Conservation (phyloP, 2,888 invertebrate genomes). For the Agriopis leucophaearia region DNA sequence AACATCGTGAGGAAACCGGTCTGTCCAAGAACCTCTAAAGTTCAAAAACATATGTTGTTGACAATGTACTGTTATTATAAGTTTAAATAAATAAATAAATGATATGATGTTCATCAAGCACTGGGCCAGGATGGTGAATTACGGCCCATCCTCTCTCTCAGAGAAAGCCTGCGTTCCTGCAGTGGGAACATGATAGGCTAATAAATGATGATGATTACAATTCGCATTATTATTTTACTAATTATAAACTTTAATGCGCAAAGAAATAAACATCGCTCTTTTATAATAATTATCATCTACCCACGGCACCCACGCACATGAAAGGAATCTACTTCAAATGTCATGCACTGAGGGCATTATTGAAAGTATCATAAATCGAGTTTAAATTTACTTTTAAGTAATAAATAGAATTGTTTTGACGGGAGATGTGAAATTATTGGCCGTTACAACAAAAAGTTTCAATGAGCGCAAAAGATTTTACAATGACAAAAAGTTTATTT, state of each 20-base stretch:
- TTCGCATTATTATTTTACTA: neutral
- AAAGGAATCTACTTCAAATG: constrained; percentile 14
- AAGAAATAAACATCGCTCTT: neutral
- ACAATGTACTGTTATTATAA: too few species aligned
- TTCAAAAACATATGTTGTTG: too few species aligned
- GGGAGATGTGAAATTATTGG: constrained; percentile 23
- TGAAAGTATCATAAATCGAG: constrained; percentile 28
- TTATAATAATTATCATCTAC: constrained; percentile 9
- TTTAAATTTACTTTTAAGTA: constrained; percentile 16
- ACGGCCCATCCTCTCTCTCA: too few species aligned
- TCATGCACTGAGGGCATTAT: constrained; percentile 9
- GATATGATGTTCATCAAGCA: too few species aligned
- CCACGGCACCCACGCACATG: constrained; percentile 6
- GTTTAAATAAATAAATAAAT: too few species aligned
- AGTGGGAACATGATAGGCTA: too few species aligned
- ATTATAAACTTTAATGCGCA: neutral
- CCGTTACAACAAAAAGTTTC: constrained; percentile 20
- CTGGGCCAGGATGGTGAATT: too few species aligned
- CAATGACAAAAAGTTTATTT: constrained; percentile 7
- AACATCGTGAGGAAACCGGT: too few species aligned
- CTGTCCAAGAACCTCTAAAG: too few species aligned
- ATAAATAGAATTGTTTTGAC: constrained; percentile 31
- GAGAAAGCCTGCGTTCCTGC: too few species aligned
- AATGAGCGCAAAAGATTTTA: constrained; percentile 23
- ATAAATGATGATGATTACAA: too few species aligned